phyloP scores from a whole-genome alignment of 2,113 vertebrate genomes.

The Eclectus roratus region DNA sequence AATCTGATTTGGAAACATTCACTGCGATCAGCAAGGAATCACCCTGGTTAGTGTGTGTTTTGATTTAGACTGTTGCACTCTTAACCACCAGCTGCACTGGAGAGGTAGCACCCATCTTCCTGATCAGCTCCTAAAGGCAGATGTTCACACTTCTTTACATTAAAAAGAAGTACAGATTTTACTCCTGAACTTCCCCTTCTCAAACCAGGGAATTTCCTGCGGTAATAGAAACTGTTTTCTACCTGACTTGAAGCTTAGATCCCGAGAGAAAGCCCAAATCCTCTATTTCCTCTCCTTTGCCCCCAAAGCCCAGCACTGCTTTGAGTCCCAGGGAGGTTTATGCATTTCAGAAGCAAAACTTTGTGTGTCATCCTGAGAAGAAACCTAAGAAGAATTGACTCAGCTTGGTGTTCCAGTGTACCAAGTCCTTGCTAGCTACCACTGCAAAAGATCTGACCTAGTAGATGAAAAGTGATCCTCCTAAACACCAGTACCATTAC shows the following conservation, averaged over 20 bases:
- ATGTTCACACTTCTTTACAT: not conserved
- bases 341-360: slow-evolving; percentile 1
- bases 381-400: slow-evolving; percentile 1
- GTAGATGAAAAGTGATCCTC: not conserved
- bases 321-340: not conserved
- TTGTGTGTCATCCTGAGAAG: not conserved
- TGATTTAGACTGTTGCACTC: not conserved
- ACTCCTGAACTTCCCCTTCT: not conserved
- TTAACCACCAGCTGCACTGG: not conserved
- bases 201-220: not conserved
- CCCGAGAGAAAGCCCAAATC: not conserved
- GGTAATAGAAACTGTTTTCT: not conserved
- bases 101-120: not conserved
- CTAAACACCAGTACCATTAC: not conserved
- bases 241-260: not conserved
- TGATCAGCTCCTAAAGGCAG: not conserved
- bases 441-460: not conserved
- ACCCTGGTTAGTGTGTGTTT: not conserved
- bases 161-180: not conserved
- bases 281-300: not conserved
- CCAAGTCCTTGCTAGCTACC: not conserved
- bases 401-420: not conserved
- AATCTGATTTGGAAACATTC: not conserved
- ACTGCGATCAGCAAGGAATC: not conserved
- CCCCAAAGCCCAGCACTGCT: not conserved